These are phyloP conservation scores for Rhizomys pruinosus DNA, from an alignment of 2,113 vertebrate species.

Conservation along the genomic window DNA sequence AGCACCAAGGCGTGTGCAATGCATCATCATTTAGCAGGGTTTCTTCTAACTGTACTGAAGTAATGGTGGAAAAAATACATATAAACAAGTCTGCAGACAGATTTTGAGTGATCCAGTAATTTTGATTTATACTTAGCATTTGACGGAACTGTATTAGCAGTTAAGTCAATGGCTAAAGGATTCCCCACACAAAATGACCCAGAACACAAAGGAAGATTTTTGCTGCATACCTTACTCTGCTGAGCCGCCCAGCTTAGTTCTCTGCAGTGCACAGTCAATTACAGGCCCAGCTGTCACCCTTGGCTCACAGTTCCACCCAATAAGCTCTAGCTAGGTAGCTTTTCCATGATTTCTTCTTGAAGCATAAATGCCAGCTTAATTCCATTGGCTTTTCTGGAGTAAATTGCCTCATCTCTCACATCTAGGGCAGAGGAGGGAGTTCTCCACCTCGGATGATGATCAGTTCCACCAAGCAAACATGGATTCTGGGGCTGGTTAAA, in stretches of 20 bases:
- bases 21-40: conserved; percentile 86
- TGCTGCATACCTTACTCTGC: conserved; percentile 63
- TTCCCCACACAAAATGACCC: conserved; percentile 80
- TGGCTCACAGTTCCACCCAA: conserved; percentile 69
- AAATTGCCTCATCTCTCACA: conserved; percentile 72
- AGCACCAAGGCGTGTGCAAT: conserved; percentile 75
- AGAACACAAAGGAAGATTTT: conserved; percentile 80
- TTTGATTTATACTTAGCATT: conserved; percentile 88
- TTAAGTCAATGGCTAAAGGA: conserved; percentile 84
- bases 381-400: conserved; percentile 69
- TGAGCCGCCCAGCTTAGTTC: conserved; percentile 63
- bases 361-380: conserved; percentile 73
- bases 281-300: conserved; percentile 70
- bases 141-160: conserved; percentile 85
- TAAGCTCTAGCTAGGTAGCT: conserved; percentile 71
- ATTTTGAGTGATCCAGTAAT: conserved; percentile 86
- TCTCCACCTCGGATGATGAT: conserved; percentile 55
- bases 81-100: conserved; percentile 85
- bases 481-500: conserved; percentile 25
- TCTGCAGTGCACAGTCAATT: conserved; percentile 71
- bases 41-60: conserved; percentile 80
- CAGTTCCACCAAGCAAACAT: conserved; percentile 33
- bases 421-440: conserved; percentile 11
- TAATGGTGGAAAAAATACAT: conserved; percentile 83
- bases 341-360: conserved; percentile 70